These are phyloP conservation scores for Parnassius glacialis DNA, from an alignment of 2,888 invertebrate species.

Conservation along the genomic window DNA sequence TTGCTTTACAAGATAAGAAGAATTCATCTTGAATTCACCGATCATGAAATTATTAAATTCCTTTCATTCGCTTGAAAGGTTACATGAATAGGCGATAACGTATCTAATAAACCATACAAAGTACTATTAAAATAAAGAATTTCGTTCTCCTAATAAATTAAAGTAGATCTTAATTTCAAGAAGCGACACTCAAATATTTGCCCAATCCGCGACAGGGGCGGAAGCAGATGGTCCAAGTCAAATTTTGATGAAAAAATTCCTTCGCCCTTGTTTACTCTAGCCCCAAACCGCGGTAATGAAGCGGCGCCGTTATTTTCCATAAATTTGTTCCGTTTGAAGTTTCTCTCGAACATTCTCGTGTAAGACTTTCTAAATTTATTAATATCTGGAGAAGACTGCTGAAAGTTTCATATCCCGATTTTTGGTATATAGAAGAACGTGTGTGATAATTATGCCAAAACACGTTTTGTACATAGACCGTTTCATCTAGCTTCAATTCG, in stretches of 20 bases:
- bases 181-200: constrained; percentile 60
- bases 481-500: no score
- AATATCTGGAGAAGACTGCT: constrained; percentile 1
- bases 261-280: constrained; percentile 51
- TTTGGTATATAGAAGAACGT: no score
- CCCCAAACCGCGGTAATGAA: constrained; percentile 50
- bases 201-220: constrained; percentile 51
- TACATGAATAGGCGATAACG: no score
- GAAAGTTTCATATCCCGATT: no score
- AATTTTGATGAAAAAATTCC: constrained; percentile 71
- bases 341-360: constrained; percentile 1
- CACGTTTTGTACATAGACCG: no score
- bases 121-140: constrained; percentile 3
- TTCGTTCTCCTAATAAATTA: constrained; percentile 41
- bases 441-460: no score
- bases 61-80: no score
- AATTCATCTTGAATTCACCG: no score
- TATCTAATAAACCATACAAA: no score
- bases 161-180: constrained; percentile 36
- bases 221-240: constrained; percentile 68
- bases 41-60: no score
- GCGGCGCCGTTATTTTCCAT: constrained; percentile 42
- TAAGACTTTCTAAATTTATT: constrained; percentile 1
- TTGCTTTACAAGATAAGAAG: no score
- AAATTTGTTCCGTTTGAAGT: constrained; percentile 12